A percentile compares a stretch with the other conserved stretches of the same genome.
These are phyloP conservation scores for Sesamia nonagrioides DNA, from an alignment of 1,140 invertebrate species.

Conservation along the genomic window DNA sequence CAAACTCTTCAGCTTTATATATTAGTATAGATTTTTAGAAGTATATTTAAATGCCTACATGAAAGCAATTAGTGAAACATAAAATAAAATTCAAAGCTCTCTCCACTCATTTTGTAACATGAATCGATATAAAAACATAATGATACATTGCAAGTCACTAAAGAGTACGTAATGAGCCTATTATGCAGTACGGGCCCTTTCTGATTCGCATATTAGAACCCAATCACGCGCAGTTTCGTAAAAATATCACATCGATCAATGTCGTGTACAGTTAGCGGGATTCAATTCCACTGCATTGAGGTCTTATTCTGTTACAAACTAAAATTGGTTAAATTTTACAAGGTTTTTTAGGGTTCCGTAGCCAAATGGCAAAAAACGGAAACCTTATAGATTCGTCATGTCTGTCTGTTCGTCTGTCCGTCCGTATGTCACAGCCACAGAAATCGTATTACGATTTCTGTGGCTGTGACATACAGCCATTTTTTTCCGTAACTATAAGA, in stretches of 20 bases:
- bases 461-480: too few relatives aligned
- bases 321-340: neutral
- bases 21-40: too few relatives aligned
- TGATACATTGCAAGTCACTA: constrained; percentile 10
- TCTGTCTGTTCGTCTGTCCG: too few relatives aligned
- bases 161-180: constrained; percentile 3
- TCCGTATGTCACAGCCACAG: too few relatives aligned
- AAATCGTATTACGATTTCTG: too few relatives aligned
- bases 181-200: neutral
- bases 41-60: too few relatives aligned
- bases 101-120: neutral
- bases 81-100: neutral
- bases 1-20: too few relatives aligned
- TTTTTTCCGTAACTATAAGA: too few relatives aligned
- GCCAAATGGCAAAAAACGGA: too few relatives aligned
- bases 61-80: neutral
- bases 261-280: constrained; percentile 29
- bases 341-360: too few relatives aligned
- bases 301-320: neutral
- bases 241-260: constrained; percentile 45
- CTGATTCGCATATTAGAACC: constrained; percentile 31
- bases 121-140: constrained; percentile 15
- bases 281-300: constrained; percentile 22
- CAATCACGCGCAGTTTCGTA: constrained; percentile 26
- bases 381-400: too few relatives aligned